Conservation (phyloP, 2,113 vertebrate genomes). For the Myxocyprinus asiaticus region DNA sequence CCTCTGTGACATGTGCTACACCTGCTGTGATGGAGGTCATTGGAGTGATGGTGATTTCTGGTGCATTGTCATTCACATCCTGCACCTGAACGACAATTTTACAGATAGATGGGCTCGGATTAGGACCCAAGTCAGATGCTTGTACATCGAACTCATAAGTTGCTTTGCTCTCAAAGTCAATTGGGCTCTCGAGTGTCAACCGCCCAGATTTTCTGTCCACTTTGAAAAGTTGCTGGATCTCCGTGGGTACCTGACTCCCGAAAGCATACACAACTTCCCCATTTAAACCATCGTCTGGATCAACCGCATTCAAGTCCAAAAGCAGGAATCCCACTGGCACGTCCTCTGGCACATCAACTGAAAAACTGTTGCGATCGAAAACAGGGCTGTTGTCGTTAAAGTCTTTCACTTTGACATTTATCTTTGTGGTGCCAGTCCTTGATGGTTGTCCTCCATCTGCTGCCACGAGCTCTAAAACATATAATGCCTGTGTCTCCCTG, state of each 20-base stretch:
- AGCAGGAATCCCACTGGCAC: constrained; percentile 84
- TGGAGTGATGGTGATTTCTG: constrained; percentile 89
- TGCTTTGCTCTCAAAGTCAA: constrained; percentile 91
- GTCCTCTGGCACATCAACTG: constrained; percentile 88
- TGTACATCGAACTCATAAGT: constrained; percentile 93
- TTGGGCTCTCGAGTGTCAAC: constrained; percentile 81
- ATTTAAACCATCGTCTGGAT: constrained; percentile 92
- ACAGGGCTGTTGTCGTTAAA: constrained; percentile 94
- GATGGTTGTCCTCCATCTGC: constrained; percentile 90
- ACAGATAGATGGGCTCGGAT: constrained; percentile 85
- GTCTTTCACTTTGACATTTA: constrained; percentile 89
- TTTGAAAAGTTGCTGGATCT: constrained; percentile 86
- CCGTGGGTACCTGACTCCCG: constrained; percentile 82
- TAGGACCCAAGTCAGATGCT: constrained; percentile 86
- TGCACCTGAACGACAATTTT: constrained; percentile 90
- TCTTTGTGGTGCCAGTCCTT: constrained; percentile 82
- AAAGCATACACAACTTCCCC: constrained; percentile 91
- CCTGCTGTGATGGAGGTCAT: constrained; percentile 82
- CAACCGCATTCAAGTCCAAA: constrained; percentile 84
- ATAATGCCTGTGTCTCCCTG: constrained; percentile 85
- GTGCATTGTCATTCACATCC: constrained; percentile 95
- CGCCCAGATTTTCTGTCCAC: constrained; percentile 87
- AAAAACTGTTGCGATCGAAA: constrained; percentile 83
- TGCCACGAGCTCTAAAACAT: constrained; percentile 88
- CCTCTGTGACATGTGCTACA: constrained; percentile 80